Conservation (phyloP, 2,113 vertebrate species). For the Hippocampus comes region DNA sequence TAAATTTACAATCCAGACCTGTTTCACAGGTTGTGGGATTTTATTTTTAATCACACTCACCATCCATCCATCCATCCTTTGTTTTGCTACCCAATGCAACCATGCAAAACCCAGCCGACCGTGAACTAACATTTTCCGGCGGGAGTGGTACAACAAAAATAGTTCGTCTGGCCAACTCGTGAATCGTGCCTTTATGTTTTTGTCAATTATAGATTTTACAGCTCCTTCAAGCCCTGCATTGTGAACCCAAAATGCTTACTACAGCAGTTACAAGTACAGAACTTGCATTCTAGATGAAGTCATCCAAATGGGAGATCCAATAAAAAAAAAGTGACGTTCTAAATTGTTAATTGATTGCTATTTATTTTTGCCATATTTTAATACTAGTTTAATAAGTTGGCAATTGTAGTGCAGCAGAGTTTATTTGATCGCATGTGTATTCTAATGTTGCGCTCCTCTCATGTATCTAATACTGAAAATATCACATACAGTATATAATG, state of each 20-base stretch:
- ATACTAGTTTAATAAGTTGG: too few relatives aligned
- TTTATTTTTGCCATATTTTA: too few relatives aligned
- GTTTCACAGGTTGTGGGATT: too few relatives aligned
- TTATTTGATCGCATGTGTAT: too few relatives aligned
- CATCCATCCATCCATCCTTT: background rate
- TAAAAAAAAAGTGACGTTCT: background rate
- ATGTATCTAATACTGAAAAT: too few relatives aligned
- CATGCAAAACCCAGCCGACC: background rate
- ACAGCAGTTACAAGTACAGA: background rate
- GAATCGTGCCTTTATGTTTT: background rate
- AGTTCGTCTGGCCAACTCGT: background rate
- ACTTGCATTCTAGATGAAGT: background rate
- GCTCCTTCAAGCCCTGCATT: background rate
- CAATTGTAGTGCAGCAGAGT: too few relatives aligned
- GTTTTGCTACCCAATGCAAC: background rate
- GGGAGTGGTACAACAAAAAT: background rate
- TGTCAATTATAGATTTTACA: slow-evolving; percentile 3
- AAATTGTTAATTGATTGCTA: background rate
- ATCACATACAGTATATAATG: too few relatives aligned
- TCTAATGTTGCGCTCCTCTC: too few relatives aligned
- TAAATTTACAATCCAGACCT: background rate
- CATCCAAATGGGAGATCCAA: background rate
- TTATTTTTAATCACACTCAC: background rate
- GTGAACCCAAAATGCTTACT: background rate
- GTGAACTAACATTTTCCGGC: background rate